Evolutionary conservation across 2,113 vertebrate genomes (phyloP), one percentile per base, ranked within the genome.

Genomic region (Micronycteris hirsuta): DNA sequence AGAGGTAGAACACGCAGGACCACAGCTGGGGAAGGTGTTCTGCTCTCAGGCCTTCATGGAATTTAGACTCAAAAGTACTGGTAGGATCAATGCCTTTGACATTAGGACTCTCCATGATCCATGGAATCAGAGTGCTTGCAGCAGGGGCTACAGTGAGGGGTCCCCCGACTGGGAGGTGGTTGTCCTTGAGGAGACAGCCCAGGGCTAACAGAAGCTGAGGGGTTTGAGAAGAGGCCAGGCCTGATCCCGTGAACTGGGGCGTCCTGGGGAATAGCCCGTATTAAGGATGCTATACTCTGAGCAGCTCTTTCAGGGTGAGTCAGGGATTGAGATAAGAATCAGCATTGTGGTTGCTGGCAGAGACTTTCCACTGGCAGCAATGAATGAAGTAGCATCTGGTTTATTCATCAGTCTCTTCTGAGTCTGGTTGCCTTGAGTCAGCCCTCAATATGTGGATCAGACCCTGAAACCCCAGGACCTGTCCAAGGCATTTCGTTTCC

Each of bases 351-450:
- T 81, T 74, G 82, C 76, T 80, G 78, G 91, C 54, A 81, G 77
- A 68, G 20, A 41, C 87, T 80, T 1, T n/a, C 52, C 89, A 38
- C n/a, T 22, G 38, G 73, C 86, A 91, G 38, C 33, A 76, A 7
- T 68, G 24, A 71, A 61, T 76, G 63, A 93, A 86, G 88, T 52
- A 70, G 73, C 49, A 70, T 94, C 68, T 96, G 94, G 85, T 80
- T 91, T 89, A 63, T 91, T 82, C 94, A 93, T 95, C 86, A 89
- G 28, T 71, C 70, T 94, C 45, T 68, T 86, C 65, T 80, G 84
- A 84, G 65, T 76, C 49, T 36, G 61, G 38, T 71, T 74, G 83
- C 61, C 73, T 83, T 82, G 77, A 96, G 54, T 78, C 82, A 96
- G 70, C 58, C 83, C 61, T 33, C 11, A 82, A 52, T 56, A 36